Conservation (phyloP, 1,140 invertebrate species). For the Dryas iulia region DNA sequence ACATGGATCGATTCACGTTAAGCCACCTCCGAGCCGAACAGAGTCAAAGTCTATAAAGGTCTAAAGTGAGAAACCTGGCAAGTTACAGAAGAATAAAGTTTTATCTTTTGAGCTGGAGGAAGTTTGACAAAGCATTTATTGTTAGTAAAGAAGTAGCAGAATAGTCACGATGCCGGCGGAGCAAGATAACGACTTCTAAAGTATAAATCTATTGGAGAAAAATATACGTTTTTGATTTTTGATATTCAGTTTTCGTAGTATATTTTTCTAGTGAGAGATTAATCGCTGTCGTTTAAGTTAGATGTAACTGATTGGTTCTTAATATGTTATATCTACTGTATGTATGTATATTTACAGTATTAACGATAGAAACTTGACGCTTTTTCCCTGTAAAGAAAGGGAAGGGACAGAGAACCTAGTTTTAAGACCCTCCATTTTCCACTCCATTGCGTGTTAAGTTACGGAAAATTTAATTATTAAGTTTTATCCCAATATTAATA, state of each 20-base stretch:
- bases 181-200: constrained; percentile 68
- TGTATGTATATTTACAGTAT: too few relatives aligned
- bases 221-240: constrained; percentile 15
- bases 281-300: not conserved
- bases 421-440: too few relatives aligned
- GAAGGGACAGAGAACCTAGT: too few relatives aligned
- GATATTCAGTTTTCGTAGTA: not conserved
- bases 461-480: too few relatives aligned
- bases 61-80: constrained; percentile 39
- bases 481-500: too few relatives aligned
- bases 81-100: constrained; percentile 59
- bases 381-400: too few relatives aligned
- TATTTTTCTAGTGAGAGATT: not conserved
- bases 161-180: constrained; percentile 40
- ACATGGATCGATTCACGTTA: not conserved
- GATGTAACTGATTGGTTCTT: not conserved
- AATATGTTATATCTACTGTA: too few relatives aligned
- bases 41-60: constrained; percentile 40
- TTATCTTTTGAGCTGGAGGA: constrained; percentile 56
- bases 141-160: constrained; percentile 56
- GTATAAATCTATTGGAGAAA: constrained; percentile 36
- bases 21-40: constrained; percentile 20
- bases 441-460: too few relatives aligned
- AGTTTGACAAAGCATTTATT: constrained; percentile 77
- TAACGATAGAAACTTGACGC: too few relatives aligned